phyloP scores from a whole-genome alignment of 1,140 invertebrate species.

The Tetramorium simillimum region DNA sequence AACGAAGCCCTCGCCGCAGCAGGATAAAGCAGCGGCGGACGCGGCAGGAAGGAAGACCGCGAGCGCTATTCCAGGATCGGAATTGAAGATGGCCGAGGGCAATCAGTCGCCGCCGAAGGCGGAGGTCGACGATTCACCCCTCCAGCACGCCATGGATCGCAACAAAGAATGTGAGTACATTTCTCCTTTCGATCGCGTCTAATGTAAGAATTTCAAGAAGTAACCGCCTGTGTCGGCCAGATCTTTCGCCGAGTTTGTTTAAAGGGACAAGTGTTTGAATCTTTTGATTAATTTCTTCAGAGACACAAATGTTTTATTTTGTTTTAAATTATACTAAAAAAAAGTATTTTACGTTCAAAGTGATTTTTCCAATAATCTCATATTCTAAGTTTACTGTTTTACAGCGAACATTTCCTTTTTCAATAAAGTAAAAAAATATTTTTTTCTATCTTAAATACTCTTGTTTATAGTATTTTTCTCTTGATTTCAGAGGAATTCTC shows the following conservation, averaged over 20 bases:
- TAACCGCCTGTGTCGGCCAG: not conserved
- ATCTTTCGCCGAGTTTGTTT: not conserved
- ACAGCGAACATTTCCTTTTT: too few relatives aligned
- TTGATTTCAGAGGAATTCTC: too few relatives aligned
- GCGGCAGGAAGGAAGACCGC: conserved; percentile 81
- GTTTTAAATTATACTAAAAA: too few relatives aligned
- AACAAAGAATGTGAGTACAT: conserved; percentile 97
- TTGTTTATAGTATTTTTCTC: too few relatives aligned
- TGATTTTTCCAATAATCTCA: too few relatives aligned
- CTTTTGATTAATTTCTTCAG: not conserved
- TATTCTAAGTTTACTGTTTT: too few relatives aligned
- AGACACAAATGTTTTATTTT: not conserved
- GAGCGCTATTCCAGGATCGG: conserved; percentile 80
- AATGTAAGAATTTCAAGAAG: not conserved
- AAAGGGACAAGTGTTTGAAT: not conserved
- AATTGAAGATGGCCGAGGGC: conserved; percentile 88
- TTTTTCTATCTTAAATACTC: too few relatives aligned
- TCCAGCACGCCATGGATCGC: conserved; percentile 96
- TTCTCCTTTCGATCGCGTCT: conserved; percentile 41
- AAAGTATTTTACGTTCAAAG: too few relatives aligned
- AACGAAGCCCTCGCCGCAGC: conserved; percentile 80
- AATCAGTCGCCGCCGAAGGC: conserved; percentile 94
- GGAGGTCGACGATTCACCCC: conserved; percentile 96
- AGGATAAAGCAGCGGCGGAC: conserved; percentile 77
- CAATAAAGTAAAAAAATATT: too few relatives aligned